phyloP scores from a whole-genome alignment of 2,113 vertebrate genomes.

The Cavia aperea region DNA sequence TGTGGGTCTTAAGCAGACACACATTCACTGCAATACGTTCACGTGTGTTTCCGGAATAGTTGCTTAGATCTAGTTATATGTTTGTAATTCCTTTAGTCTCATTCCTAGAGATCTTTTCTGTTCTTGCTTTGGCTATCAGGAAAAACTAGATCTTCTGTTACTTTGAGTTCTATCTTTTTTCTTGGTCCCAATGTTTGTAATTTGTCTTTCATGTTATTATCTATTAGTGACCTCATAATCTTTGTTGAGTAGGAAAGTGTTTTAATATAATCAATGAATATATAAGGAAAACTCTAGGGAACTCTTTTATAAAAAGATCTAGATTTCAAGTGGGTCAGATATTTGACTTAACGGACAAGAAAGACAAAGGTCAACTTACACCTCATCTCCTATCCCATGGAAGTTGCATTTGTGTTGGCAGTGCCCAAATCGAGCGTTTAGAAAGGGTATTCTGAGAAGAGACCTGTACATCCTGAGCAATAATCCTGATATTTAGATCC shows the following conservation, averaged over 20 bases:
- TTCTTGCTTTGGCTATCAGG: background rate
- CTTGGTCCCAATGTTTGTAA: background rate
- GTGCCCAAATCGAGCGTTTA: background rate
- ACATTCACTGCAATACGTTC: background rate
- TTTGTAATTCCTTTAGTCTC: background rate
- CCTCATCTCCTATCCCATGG: background rate
- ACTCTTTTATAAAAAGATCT: conserved; percentile 22
- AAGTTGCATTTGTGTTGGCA: conserved; percentile 25
- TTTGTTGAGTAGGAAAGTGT: background rate
- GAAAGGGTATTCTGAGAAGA: conserved; percentile 38
- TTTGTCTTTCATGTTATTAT: background rate
- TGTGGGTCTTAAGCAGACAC: background rate
- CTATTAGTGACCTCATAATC: conserved; percentile 31
- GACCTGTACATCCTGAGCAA: conserved; percentile 27
- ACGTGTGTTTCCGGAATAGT: background rate
- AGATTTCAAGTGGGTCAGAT: background rate
- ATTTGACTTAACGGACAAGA: background rate
- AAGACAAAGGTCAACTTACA: conserved; percentile 14
- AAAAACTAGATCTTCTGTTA: background rate
- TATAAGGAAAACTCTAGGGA: background rate
- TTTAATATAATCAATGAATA: conserved; percentile 10
- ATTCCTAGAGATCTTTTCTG: background rate
- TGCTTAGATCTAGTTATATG: background rate
- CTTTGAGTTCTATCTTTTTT: conserved; percentile 1
- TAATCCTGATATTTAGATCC: conserved; percentile 40